Percentiles rank a stretch among this genome's conserved stretches.
Evolutionary conservation across 92 coral and sea anemone genomes (phyloP).

Genomic region (Zoanthus sociatus): DNA sequence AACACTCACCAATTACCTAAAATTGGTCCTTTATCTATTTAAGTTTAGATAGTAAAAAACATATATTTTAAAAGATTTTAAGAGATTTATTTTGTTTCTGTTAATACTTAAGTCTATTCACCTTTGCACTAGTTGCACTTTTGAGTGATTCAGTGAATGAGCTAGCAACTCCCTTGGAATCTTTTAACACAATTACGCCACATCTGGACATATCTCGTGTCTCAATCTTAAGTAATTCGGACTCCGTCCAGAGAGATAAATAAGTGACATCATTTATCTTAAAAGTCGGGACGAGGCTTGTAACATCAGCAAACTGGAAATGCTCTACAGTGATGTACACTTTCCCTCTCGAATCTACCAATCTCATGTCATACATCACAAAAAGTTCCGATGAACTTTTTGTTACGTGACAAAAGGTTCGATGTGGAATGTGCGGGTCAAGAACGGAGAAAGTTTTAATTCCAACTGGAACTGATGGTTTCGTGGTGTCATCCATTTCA

Average conservation of each 20-base stretch:
- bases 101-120: neutral
- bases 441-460: constrained; percentile 5
- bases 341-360: constrained; percentile 57
- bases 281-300: constrained; percentile 41
- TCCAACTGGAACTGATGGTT: constrained; percentile 35
- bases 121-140: constrained; percentile 10
- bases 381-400: constrained; percentile 34
- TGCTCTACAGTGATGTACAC: constrained; percentile 52
- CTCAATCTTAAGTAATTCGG: neutral
- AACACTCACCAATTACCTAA: too few relatives aligned
- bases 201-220: constrained; percentile 11
- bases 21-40: too few relatives aligned
- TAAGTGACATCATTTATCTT: constrained; percentile 53
- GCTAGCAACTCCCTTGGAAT: constrained; percentile 47
- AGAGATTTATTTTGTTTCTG: too few relatives aligned
- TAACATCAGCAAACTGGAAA: constrained; percentile 50
- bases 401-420: constrained; percentile 54
- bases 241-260: constrained; percentile 54
- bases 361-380: constrained; percentile 53
- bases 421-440: constrained; percentile 47
- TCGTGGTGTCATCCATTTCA: neutral
- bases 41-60: too few relatives aligned
- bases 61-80: too few relatives aligned
- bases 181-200: constrained; percentile 50
- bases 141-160: constrained; percentile 40